Conservation (phyloP, 2,888 invertebrate genomes). For the Eilema depressum region DNA sequence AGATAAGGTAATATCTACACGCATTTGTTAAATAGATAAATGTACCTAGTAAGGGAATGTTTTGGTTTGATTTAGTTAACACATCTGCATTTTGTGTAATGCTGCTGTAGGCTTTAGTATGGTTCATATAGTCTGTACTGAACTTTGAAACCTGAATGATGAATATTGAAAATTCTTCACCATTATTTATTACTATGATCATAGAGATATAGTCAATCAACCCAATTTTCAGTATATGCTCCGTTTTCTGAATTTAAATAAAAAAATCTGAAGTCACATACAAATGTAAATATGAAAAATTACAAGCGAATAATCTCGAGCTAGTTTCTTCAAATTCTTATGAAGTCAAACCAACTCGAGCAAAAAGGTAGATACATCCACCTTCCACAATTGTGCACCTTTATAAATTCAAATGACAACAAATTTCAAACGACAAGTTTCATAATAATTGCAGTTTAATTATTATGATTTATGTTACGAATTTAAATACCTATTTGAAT, state of each 20-base stretch:
- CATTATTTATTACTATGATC: neutral
- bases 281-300: too few species aligned
- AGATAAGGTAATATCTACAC: conserved; percentile 70
- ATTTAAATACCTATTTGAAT: conserved; percentile 12
- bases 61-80: conserved; percentile 39
- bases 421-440: neutral
- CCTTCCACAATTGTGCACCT: neutral
- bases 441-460: conserved; percentile 2
- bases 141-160: too few species aligned
- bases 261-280: too few species aligned
- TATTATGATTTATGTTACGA: neutral
- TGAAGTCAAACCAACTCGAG: neutral
- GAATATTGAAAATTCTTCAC: too few species aligned
- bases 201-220: neutral
- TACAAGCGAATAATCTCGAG: neutral
- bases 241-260: neutral
- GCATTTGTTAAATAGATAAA: conserved; percentile 42
- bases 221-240: neutral
- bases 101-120: neutral
- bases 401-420: neutral
- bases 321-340: neutral
- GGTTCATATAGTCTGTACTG: too few species aligned
- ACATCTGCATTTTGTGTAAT: neutral
- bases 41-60: conserved; percentile 24
- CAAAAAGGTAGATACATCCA: neutral